Conservation (phyloP, 2,113 vertebrate genomes). For the Charina bottae region DNA sequence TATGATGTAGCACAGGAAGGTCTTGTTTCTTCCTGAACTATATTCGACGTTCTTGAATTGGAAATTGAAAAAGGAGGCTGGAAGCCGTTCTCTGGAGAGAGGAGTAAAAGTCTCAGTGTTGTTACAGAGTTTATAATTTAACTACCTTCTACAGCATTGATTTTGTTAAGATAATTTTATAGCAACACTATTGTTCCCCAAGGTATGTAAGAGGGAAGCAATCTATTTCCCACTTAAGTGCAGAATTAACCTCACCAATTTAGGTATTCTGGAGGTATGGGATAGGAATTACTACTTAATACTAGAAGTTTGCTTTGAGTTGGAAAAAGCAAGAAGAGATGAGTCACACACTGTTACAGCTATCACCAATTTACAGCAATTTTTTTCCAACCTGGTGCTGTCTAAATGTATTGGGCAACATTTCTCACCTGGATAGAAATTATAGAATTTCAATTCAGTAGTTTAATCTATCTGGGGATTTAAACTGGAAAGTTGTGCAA, state of each 20-base stretch:
- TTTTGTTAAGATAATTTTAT: neutral
- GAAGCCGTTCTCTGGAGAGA: constrained; percentile 83
- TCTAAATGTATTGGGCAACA: neutral
- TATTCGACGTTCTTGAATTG: constrained; percentile 98
- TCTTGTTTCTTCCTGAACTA: constrained; percentile 95
- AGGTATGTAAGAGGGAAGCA: neutral
- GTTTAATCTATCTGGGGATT: neutral
- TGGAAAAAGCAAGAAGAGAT: neutral
- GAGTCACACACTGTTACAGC: neutral
- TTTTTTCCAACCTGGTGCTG: neutral
- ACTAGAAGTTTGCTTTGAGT: neutral
- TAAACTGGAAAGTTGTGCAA: neutral
- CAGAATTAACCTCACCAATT: neutral
- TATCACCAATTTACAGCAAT: neutral
- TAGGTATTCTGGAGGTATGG: neutral
- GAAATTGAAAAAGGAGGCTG: constrained; percentile 90
- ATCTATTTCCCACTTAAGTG: neutral
- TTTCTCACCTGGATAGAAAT: neutral
- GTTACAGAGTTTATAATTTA: neutral
- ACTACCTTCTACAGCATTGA: neutral
- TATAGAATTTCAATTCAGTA: neutral
- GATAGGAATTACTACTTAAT: neutral
- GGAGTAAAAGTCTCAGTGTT: constrained; percentile 18
- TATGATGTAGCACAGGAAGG: constrained; percentile 89
- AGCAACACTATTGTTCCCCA: neutral